phyloP scores from a whole-genome alignment of 1,140 invertebrate genomes.

The Limonius californicus region DNA sequence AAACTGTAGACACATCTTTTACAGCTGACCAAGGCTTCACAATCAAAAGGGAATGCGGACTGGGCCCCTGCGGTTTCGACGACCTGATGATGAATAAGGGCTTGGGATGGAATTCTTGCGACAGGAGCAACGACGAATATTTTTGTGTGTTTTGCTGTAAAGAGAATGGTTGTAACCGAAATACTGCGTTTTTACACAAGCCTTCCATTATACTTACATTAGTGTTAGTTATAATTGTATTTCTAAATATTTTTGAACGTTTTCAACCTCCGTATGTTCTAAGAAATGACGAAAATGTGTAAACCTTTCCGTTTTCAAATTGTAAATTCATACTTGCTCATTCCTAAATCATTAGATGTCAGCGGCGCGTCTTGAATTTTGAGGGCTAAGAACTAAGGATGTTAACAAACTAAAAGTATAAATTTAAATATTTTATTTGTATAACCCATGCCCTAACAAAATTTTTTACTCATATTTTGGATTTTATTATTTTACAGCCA shows the following conservation, averaged over 20 bases:
- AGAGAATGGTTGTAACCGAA: conserved; percentile 47
- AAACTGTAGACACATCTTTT: too few relatives aligned
- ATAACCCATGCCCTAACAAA: too few relatives aligned
- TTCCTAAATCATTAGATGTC: too few relatives aligned
- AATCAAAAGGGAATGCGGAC: conserved; percentile 51
- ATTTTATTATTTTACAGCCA: too few relatives aligned
- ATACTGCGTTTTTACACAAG: not conserved
- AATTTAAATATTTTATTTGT: too few relatives aligned
- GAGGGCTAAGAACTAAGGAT: too few relatives aligned
- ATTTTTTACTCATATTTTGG: too few relatives aligned
- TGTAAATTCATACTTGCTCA: too few relatives aligned
- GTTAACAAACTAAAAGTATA: too few relatives aligned
- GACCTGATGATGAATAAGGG: conserved; percentile 46
- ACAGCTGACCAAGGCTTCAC: conserved; percentile 45
- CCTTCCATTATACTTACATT: not conserved
- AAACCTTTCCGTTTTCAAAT: too few relatives aligned
- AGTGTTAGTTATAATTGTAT: conserved; percentile 7
- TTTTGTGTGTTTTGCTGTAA: conserved; percentile 48
- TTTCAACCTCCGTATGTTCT: conserved; percentile 19
- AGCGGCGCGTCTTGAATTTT: too few relatives aligned
- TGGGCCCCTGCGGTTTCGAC: conserved; percentile 52
- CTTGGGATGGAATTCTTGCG: conserved; percentile 48
- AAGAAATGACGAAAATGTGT: not conserved
- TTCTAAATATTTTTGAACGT: conserved; percentile 11
- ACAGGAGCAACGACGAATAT: conserved; percentile 46